Conservation (phyloP, 2,113 vertebrate species). For the Percopsis transmontana region DNA sequence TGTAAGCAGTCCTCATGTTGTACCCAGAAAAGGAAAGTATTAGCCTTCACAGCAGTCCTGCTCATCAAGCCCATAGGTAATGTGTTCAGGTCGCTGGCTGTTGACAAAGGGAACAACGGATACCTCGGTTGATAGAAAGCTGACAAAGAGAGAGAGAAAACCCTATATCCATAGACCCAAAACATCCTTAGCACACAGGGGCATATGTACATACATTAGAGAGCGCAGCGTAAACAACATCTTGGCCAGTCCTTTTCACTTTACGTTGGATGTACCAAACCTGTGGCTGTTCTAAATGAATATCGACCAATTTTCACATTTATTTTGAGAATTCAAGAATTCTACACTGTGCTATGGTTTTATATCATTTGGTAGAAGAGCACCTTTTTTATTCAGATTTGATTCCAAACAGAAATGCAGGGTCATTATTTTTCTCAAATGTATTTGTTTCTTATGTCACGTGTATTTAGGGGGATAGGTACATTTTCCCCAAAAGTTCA, state of each 20-base stretch:
- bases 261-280: constrained; percentile 50
- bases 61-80: constrained; percentile 37
- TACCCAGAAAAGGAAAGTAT: constrained; percentile 23
- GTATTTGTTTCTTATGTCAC: constrained; percentile 15
- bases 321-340: constrained; percentile 14
- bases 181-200: background rate
- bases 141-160: constrained; percentile 12
- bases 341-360: constrained; percentile 6
- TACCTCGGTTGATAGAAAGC: constrained; percentile 6
- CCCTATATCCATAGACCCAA: background rate
- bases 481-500: constrained; percentile 25
- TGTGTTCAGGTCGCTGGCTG: constrained; percentile 37
- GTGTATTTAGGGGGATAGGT: constrained; percentile 17
- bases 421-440: constrained; percentile 8
- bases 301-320: constrained; percentile 34
- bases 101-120: constrained; percentile 15
- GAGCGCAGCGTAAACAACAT: background rate
- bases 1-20: constrained; percentile 36
- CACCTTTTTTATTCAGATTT: background rate
- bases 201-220: no score
- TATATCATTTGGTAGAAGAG: background rate
- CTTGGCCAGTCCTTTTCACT: no score
- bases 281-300: constrained; percentile 52
- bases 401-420: background rate
- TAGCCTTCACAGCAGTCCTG: constrained; percentile 29